Conservation (phyloP, 2,113 vertebrate genomes). For the Globicephala melas region DNA sequence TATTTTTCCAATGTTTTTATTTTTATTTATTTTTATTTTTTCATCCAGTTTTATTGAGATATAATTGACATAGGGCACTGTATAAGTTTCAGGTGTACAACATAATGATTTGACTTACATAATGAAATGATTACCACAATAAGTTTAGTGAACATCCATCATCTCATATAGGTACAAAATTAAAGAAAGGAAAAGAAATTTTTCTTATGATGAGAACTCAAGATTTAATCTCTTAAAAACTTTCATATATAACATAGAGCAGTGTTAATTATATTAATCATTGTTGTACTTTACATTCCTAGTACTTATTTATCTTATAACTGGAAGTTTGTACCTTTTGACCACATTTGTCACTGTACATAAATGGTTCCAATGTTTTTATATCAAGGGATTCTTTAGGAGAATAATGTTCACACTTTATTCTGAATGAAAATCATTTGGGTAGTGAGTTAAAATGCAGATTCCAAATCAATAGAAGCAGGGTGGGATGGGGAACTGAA, state of each 20-base stretch:
- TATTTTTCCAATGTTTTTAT: not conserved
- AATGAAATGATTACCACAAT: not conserved
- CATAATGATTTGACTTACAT: not conserved
- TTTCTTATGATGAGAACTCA: not conserved
- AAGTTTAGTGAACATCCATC: not conserved
- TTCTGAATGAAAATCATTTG: not conserved
- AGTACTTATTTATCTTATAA: not conserved
- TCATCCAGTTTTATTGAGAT: not conserved
- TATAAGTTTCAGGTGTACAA: not conserved
- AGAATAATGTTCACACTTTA: not conserved
- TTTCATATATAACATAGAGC: not conserved
- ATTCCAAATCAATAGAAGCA: not conserved
- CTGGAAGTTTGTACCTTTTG: not conserved
- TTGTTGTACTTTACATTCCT: not conserved
- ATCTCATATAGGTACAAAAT: not conserved
- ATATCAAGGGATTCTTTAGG: not conserved
- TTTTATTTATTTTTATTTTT: not conserved
- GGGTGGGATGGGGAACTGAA: not conserved
- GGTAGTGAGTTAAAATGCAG: not conserved
- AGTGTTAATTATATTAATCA: not conserved
- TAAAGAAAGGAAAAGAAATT: not conserved
- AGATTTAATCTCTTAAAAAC: not conserved
- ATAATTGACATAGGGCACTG: not conserved
- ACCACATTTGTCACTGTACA: not conserved
- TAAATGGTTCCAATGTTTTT: not conserved